Evolutionary conservation across 2,888 invertebrate species (phyloP).

Genomic region (Ectemnius continuus): DNA sequence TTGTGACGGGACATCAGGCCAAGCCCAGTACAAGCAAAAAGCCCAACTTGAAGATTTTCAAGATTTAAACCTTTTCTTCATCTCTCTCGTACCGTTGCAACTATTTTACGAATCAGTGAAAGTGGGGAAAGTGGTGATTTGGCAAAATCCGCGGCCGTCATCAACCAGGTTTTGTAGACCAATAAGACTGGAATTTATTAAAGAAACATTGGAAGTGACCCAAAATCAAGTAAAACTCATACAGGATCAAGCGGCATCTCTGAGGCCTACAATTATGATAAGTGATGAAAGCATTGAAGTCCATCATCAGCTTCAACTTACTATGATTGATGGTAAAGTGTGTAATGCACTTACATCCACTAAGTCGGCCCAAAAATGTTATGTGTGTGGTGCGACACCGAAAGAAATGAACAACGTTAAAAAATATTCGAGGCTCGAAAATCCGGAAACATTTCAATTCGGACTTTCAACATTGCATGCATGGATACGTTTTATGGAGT

Average conservation of each 20-base stretch:
- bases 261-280: neutral
- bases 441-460: constrained; percentile 1
- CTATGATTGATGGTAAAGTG: constrained; percentile 4
- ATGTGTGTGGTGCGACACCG: neutral
- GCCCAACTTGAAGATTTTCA: too few species aligned
- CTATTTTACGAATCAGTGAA: too few species aligned
- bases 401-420: neutral
- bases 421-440: neutral
- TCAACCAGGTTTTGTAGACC: neutral
- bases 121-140: neutral
- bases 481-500: neutral
- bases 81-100: too few species aligned
- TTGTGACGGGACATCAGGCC: too few species aligned
- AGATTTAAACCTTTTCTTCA: too few species aligned
- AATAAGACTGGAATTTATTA: neutral
- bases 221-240: neutral
- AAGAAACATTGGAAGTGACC: neutral
- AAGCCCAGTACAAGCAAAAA: too few species aligned
- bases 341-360: neutral
- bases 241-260: neutral
- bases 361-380: neutral
- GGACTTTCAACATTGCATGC: neutral
- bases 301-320: neutral
- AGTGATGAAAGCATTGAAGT: neutral
- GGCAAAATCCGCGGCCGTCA: neutral